Conservation (phyloP, 2,113 vertebrate genomes). For the Bubo scandiacus region DNA sequence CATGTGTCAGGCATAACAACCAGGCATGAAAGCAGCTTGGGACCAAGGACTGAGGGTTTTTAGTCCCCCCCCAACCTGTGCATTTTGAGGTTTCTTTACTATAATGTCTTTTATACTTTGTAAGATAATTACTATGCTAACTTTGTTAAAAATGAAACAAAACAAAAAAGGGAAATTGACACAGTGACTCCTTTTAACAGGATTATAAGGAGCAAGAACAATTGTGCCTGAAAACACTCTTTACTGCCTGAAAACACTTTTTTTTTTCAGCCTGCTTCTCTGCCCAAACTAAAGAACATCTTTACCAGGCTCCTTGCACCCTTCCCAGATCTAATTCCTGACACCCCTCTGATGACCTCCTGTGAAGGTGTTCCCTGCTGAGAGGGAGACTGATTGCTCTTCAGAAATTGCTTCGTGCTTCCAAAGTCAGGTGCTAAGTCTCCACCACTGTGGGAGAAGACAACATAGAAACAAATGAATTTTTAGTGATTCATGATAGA, state of each 20-base stretch:
- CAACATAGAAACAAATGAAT: not conserved
- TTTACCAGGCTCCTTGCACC: not conserved
- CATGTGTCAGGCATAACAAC: not conserved
- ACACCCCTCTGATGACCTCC: not conserved
- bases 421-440: not conserved
- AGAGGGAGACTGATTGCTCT: not conserved
- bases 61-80: not conserved
- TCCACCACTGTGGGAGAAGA: not conserved
- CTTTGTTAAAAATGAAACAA: not conserved
- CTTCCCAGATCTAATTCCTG: not conserved
- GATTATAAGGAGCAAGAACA: not conserved
- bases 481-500: not conserved
- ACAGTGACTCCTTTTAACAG: not conserved
- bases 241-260: not conserved
- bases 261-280: not conserved
- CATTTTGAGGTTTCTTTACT: not conserved
- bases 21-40: conserved; percentile 37
- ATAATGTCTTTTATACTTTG: not conserved
- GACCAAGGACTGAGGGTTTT: not conserved
- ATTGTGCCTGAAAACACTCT: not conserved
- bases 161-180: not conserved
- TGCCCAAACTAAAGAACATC: not conserved
- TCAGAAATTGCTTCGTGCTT: not conserved
- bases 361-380: not conserved
- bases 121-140: conserved; percentile 22